Percentiles rank a stretch among this genome's conserved stretches.
Conservation (phyloP, 1,140 invertebrate species). For the Papilio glaucus region DNA sequence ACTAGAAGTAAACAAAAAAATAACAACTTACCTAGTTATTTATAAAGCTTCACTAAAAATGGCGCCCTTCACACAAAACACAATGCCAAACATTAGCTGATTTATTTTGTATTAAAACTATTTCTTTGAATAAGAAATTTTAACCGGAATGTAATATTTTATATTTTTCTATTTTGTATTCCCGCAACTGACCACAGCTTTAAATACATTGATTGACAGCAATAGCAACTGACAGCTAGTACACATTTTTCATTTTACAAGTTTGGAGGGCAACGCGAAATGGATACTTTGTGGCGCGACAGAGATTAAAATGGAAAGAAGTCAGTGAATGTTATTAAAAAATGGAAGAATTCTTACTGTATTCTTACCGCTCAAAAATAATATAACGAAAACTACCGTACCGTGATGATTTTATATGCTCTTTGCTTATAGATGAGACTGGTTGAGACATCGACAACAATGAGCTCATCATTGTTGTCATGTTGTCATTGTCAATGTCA, state of each 20-base stretch:
- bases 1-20: background rate
- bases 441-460: background rate
- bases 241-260: background rate
- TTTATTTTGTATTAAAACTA: background rate
- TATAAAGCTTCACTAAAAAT: background rate
- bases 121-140: conserved; percentile 14
- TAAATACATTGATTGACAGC: too few species aligned
- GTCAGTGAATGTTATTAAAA: too few species aligned
- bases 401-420: too few species aligned
- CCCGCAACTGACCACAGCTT: too few species aligned
- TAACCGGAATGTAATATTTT: background rate
- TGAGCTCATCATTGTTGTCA: conserved; percentile 30
- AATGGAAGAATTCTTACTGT: background rate
- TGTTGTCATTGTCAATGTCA: conserved; percentile 41
- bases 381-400: too few species aligned
- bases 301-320: too few species aligned
- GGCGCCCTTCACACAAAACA: background rate
- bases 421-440: too few species aligned
- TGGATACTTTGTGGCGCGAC: too few species aligned
- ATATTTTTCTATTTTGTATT: conserved; percentile 8
- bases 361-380: too few species aligned
- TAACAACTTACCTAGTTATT: conserved; percentile 22
- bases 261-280: too few species aligned
- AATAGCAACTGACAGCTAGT: too few species aligned
- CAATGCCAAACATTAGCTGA: background rate